A percentile compares a stretch with the other conserved stretches of the same genome.
Conservation (phyloP, 2,888 invertebrate genomes). For the Drosophila putrida region DNA sequence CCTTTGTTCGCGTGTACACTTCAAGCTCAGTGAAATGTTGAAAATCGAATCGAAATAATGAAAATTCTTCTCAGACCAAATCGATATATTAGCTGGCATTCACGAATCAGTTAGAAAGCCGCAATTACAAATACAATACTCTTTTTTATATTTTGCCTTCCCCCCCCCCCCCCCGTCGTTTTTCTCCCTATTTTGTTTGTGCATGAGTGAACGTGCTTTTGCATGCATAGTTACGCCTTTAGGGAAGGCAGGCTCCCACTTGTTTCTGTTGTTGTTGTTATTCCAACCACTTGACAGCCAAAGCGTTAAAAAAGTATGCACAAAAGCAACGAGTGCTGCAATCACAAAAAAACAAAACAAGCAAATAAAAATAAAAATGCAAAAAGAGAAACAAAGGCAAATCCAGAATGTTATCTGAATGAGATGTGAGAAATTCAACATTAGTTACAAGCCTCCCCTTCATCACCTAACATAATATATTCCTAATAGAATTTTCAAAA, state of each 20-base stretch:
- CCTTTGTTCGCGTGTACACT: constrained; percentile 48
- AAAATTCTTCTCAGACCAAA: constrained; percentile 5
- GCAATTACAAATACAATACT: constrained; percentile 29
- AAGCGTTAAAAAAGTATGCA: constrained; percentile 73
- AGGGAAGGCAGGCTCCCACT: background rate
- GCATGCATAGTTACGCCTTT: constrained; percentile 14
- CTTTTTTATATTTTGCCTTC: background rate
- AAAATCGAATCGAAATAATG: constrained; percentile 4
- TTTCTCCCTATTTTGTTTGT: background rate
- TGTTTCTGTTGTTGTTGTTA: constrained; percentile 33
- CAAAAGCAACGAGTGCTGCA: constrained; percentile 72
- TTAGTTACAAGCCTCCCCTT: constrained; percentile 22
- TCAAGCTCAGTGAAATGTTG: constrained; percentile 9
- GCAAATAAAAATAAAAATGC: constrained; percentile 23
- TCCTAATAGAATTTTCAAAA: constrained; percentile 1
- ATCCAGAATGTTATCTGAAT: constrained; percentile 46
- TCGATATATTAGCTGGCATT: constrained; percentile 12
- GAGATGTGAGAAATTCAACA: constrained; percentile 18
- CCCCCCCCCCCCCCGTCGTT: too few relatives aligned
- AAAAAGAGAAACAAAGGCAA: constrained; percentile 21
- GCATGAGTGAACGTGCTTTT: constrained; percentile 10
- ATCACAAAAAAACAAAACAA: constrained; percentile 45
- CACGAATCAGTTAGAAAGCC: constrained; percentile 48
- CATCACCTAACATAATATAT: background rate
- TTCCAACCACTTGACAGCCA: constrained; percentile 69